These are phyloP conservation scores for Gambusia holbrooki DNA, from an alignment of 2,113 vertebrate genomes.

Conservation along the genomic window DNA sequence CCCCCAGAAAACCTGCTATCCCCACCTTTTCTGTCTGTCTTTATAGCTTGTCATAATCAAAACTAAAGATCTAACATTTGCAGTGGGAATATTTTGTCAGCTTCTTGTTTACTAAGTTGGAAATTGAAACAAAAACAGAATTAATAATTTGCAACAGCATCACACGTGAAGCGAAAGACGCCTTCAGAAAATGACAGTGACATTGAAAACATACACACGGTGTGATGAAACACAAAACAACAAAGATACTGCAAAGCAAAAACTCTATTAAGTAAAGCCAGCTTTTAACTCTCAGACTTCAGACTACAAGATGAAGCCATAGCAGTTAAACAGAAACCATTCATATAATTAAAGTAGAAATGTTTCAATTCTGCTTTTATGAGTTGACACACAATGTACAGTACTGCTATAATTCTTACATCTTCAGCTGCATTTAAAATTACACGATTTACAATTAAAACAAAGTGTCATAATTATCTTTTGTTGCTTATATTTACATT, in stretches of 20 bases:
- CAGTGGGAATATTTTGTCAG: background rate
- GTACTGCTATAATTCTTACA: too few species aligned
- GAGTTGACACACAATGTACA: too few species aligned
- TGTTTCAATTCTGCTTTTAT: too few species aligned
- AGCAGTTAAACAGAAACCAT: too few species aligned
- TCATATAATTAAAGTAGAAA: too few species aligned
- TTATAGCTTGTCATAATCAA: background rate
- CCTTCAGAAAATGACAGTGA: background rate
- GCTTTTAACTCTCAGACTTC: conserved; percentile 10
- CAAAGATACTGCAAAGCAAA: conserved; percentile 4
- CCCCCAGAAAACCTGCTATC: too few species aligned
- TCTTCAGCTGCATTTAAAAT: too few species aligned
- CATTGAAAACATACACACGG: background rate
- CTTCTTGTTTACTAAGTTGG: background rate
- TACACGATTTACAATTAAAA: too few species aligned
- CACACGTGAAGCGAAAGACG: background rate
- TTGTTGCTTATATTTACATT: too few species aligned
- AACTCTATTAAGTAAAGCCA: background rate
- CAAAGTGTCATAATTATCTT: too few species aligned
- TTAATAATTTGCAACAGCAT: background rate
- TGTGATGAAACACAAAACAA: background rate
- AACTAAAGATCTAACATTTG: background rate
- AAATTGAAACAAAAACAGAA: background rate
- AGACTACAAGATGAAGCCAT: background rate
- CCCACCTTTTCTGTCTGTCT: background rate